Percentiles rank a stretch among this genome's conserved stretches.
phyloP scores from a whole-genome alignment of 1,140 invertebrate genomes.

The Ectropis grisescens region DNA sequence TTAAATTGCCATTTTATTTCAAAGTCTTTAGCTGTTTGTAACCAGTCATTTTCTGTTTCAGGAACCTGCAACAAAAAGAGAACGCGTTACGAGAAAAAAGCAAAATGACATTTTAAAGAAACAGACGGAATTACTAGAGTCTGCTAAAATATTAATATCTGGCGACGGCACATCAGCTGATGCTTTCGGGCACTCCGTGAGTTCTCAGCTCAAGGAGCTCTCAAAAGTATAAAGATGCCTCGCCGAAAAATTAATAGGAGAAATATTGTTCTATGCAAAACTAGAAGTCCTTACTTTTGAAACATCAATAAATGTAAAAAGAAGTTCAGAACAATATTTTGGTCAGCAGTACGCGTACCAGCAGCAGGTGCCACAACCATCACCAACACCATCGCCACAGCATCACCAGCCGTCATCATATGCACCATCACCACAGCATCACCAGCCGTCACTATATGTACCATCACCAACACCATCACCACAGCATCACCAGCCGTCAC shows the following conservation, averaged over 20 bases:
- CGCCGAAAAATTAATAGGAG: neutral
- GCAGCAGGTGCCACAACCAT: neutral
- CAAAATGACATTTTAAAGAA: neutral
- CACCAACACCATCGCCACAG: neutral
- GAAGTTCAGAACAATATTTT: no score
- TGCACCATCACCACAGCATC: neutral
- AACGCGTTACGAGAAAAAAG: neutral
- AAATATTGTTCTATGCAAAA: neutral
- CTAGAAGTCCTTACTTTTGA: neutral
- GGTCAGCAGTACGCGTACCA: no score
- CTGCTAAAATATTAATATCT: neutral
- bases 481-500: neutral
- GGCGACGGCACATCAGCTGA: neutral
- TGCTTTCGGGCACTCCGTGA: neutral
- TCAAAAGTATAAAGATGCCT: neutral
- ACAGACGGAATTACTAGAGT: neutral
- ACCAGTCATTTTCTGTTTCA: neutral
- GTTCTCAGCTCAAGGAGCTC: neutral
- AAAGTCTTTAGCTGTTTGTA: neutral
- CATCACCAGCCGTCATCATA: neutral
- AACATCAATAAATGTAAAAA: neutral
- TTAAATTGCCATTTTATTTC: neutral
- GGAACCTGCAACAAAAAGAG: neutral
- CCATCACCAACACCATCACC: neutral
- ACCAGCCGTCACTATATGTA: neutral